A percentile compares a stretch with the other conserved stretches of the same genome.
These are phyloP conservation scores for Ictalurus furcatus DNA, from an alignment of 2,113 vertebrate species.

Conservation along the genomic window DNA sequence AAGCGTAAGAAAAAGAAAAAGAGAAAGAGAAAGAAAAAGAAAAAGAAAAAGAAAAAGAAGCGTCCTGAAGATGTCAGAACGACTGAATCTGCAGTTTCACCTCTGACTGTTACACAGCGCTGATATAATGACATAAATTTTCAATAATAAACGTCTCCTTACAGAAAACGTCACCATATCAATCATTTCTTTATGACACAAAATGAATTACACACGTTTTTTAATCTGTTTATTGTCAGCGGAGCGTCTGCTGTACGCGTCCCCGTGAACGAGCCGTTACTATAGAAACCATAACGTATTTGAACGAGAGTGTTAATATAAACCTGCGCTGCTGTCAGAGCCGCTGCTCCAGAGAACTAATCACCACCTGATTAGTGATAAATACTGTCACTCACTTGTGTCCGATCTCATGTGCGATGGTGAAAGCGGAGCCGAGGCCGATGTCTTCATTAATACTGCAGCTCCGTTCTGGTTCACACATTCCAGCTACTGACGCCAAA, in stretches of 20 bases:
- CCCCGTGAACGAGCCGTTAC: not conserved
- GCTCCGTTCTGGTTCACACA: constrained; percentile 98
- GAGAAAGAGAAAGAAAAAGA: too few relatives aligned
- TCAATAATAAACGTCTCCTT: not conserved
- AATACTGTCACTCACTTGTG: constrained; percentile 89
- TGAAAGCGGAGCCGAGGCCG: constrained; percentile 97
- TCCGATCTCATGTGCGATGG: constrained; percentile 98
- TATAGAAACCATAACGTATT: not conserved
- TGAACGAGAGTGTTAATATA: not conserved
- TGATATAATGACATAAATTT: not conserved
- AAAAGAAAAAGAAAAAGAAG: too few relatives aligned
- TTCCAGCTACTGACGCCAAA: constrained; percentile 98
- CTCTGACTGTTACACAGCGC: not conserved
- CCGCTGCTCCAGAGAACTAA: not conserved
- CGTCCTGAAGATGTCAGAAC: too few relatives aligned
- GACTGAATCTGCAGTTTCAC: not conserved
- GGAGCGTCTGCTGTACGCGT: too few relatives aligned
- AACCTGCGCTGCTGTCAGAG: not conserved
- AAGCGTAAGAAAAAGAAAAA: too few relatives aligned
- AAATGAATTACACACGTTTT: too few relatives aligned
- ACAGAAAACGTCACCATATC: not conserved
- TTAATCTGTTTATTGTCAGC: too few relatives aligned
- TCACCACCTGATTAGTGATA: not conserved
- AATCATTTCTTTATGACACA: too few relatives aligned
- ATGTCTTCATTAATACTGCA: constrained; percentile 99